A percentile compares a stretch with the other conserved stretches of the same genome.
Conservation (phyloP, 2,797 vertebrate species). For the Sebastes goodei region DNA sequence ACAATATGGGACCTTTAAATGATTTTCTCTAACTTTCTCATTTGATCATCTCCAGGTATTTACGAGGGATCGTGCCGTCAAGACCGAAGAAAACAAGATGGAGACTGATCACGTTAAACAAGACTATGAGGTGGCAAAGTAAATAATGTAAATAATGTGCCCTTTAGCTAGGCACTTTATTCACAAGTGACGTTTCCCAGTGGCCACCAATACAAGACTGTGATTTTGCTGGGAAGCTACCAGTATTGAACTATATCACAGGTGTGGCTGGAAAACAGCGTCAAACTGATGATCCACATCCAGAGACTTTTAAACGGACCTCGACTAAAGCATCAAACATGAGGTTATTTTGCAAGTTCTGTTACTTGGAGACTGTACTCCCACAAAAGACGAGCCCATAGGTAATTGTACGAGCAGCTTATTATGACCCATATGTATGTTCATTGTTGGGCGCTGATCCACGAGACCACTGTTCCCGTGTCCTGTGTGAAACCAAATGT, state of each 20-base stretch:
- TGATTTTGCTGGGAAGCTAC: neutral
- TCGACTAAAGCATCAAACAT: neutral
- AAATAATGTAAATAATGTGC: neutral
- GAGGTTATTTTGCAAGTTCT: neutral
- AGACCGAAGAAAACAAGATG: slow-evolving; percentile 11
- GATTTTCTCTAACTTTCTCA: neutral
- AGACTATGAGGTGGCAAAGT: neutral
- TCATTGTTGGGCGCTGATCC: too few species aligned
- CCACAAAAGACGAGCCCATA: neutral
- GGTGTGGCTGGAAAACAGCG: neutral
- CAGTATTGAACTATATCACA: neutral
- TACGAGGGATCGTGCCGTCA: neutral
- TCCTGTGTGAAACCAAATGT: neutral
- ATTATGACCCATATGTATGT: neutral
- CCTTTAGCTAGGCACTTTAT: neutral
- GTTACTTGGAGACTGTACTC: neutral
- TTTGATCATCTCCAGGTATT: slow-evolving; percentile 54
- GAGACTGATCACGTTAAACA: neutral
- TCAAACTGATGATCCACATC: neutral
- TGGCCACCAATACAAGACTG: neutral
- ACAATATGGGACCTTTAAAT: too few species aligned
- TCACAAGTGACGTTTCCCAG: neutral
- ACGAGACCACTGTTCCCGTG: too few species aligned
- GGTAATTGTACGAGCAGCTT: neutral
- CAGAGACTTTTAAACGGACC: neutral